These are phyloP conservation scores for Heliconius aoede DNA, from an alignment of 2,888 invertebrate species.

Conservation along the genomic window DNA sequence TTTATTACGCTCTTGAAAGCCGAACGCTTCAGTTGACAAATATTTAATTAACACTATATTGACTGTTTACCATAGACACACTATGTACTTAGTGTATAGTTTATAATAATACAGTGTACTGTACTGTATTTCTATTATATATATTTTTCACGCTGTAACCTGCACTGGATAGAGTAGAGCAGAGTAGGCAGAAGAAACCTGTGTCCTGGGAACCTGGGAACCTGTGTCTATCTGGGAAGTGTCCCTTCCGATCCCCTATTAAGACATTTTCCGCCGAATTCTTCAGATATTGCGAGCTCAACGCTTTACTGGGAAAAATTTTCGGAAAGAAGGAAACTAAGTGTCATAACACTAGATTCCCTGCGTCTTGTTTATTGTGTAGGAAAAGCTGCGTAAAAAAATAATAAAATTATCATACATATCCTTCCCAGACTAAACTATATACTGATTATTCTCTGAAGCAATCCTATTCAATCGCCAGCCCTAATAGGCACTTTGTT, in stretches of 20 bases:
- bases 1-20: constrained; percentile 3
- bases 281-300: too few species aligned
- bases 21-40: constrained; percentile 5
- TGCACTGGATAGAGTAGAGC: too few species aligned
- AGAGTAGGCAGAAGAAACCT: not conserved
- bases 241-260: not conserved
- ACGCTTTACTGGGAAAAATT: too few species aligned
- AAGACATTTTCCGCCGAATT: not conserved
- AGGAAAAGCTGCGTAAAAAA: not conserved
- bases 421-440: not conserved
- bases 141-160: too few species aligned
- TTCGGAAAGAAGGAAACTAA: not conserved
- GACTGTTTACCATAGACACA: not conserved
- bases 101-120: too few species aligned
- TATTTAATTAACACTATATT: constrained; percentile 9
- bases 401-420: not conserved
- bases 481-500: not conserved
- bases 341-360: not conserved
- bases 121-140: too few species aligned
- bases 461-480: not conserved
- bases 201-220: not conserved
- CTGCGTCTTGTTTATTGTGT: not conserved
- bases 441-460: not conserved
- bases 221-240: too few species aligned
- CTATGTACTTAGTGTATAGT: not conserved